These are phyloP conservation scores for Drosophila grimshawi DNA, from an alignment of 1,140 invertebrate species.

Conservation along the genomic window DNA sequence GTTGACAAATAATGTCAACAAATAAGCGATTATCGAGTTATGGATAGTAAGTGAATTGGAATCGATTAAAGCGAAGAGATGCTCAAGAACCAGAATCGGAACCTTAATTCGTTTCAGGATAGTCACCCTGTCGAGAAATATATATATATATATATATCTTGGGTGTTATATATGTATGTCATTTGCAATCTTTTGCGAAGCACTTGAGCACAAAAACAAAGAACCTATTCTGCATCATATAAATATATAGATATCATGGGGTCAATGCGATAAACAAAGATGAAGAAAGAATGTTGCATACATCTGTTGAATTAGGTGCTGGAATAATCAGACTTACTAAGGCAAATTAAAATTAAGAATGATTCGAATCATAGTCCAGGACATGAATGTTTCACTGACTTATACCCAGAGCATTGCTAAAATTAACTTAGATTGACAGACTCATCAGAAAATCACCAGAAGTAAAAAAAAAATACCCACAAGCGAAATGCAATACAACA, in stretches of 20 bases:
- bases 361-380: background rate
- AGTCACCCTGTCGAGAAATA: too few species aligned
- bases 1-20: background rate
- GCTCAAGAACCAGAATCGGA: background rate
- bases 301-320: background rate
- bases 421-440: too few species aligned
- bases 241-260: background rate
- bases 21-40: background rate
- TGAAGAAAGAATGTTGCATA: background rate
- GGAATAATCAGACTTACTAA: too few species aligned
- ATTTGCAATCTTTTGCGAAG: background rate
- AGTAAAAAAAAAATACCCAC: conserved; percentile 1
- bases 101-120: too few species aligned
- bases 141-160: too few species aligned
- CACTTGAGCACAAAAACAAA: background rate
- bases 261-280: background rate
- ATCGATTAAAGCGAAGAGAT: background rate
- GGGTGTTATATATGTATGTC: too few species aligned
- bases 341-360: too few species aligned
- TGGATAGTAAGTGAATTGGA: conserved; percentile 1
- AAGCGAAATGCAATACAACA: background rate
- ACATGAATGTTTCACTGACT: background rate
- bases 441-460: background rate
- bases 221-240: background rate
- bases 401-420: background rate